Percentiles rank a stretch among this genome's conserved stretches.
Conservation (phyloP, 1,140 invertebrate species). For the Eurosta solidaginis region DNA sequence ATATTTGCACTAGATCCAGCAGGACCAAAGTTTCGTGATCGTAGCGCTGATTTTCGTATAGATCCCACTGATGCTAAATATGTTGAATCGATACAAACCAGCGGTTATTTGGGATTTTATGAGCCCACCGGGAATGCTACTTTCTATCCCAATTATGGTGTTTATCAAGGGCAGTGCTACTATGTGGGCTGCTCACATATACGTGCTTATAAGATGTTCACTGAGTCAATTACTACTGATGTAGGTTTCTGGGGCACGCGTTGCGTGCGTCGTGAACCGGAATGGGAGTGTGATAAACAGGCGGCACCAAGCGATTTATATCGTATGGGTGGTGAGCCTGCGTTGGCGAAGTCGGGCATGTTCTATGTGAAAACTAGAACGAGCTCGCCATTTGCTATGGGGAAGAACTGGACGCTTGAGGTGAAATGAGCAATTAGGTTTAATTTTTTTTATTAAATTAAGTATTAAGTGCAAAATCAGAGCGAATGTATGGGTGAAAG, state of each 20-base stretch:
- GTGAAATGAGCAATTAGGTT: background rate
- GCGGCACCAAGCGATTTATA: conserved; percentile 52
- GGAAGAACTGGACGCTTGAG: conserved; percentile 32
- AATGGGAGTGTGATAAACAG: conserved; percentile 53
- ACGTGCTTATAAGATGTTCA: conserved; percentile 64
- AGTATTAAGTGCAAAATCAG: too few species aligned
- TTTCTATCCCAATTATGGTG: conserved; percentile 75
- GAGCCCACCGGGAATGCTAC: conserved; percentile 68
- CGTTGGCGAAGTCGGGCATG: conserved; percentile 55
- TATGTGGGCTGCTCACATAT: conserved; percentile 65
- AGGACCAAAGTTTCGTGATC: conserved; percentile 67
- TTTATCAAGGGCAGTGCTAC: conserved; percentile 50
- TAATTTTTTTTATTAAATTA: too few species aligned
- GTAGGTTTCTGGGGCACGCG: conserved; percentile 54
- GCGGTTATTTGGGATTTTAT: conserved; percentile 63
- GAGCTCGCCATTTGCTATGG: conserved; percentile 59
- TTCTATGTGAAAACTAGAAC: conserved; percentile 63
- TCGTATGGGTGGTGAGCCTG: conserved; percentile 62
- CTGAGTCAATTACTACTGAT: conserved; percentile 61
- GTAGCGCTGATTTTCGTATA: conserved; percentile 64
- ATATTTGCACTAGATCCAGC: conserved; percentile 69
- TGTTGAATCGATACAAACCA: conserved; percentile 76
- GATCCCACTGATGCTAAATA: conserved; percentile 69
- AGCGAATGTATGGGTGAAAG: background rate
- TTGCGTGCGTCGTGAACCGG: conserved; percentile 39